Conservation (phyloP, 2,888 invertebrate species). For the Branchipolynoe longqiensis region DNA sequence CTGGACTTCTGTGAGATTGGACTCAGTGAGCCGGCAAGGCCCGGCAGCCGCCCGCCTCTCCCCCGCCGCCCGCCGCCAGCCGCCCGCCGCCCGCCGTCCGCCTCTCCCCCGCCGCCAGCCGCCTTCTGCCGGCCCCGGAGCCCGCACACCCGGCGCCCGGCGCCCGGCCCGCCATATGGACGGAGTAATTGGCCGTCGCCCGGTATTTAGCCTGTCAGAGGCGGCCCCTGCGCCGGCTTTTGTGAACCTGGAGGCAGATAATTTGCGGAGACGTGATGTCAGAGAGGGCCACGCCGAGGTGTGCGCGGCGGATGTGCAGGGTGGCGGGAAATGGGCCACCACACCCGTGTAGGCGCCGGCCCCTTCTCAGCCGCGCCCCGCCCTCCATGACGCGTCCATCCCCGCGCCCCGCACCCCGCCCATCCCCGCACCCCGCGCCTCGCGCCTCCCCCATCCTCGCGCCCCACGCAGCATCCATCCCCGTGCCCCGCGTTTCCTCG, state of each 20-base stretch:
- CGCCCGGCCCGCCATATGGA: conserved; percentile 38
- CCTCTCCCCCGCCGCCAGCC: background rate
- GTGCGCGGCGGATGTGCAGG: conserved; percentile 30
- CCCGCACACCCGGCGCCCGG: background rate
- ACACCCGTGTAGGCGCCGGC: no score
- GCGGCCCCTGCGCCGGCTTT: background rate
- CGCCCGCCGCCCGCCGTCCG: conserved; percentile 10
- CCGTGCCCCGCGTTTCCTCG: background rate
- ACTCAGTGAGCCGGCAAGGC: conserved; percentile 33
- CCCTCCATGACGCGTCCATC: background rate
- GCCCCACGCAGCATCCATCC: background rate
- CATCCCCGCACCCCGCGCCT: background rate
- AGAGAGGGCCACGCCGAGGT: conserved; percentile 33
- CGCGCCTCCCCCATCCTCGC: background rate
- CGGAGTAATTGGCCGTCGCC: conserved; percentile 27
- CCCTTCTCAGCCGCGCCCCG: background rate
- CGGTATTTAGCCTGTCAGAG: conserved; percentile 52
- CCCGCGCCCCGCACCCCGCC: background rate
- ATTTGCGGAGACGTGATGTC: conserved; percentile 43
- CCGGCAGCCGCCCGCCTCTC: background rate
- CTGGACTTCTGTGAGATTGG: no score
- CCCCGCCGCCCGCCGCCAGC: background rate
- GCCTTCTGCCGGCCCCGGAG: no score
- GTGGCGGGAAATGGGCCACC: conserved; percentile 13
- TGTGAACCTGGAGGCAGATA: conserved; percentile 5